Conservation (phyloP, 2,888 invertebrate genomes). For the Acanthacorydalis orientalis region DNA sequence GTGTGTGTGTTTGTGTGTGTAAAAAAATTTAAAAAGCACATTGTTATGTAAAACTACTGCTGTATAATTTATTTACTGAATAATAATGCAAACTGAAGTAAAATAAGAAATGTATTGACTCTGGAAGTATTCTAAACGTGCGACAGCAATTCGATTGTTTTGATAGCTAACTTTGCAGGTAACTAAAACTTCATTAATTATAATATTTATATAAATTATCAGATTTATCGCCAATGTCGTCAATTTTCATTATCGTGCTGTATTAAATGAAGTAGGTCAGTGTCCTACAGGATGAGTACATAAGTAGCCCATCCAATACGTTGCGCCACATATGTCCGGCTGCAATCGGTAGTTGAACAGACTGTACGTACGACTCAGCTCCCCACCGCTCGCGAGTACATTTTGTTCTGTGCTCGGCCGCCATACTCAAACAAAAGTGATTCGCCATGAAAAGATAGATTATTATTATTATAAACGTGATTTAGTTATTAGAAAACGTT, state of each 20-base stretch:
- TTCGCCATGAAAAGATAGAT: constrained; percentile 42
- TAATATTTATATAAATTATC: not conserved
- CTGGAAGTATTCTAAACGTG: too few species aligned
- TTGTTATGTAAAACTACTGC: too few species aligned
- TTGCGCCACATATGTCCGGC: constrained; percentile 8
- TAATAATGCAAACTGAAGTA: too few species aligned
- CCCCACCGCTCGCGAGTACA: constrained; percentile 24
- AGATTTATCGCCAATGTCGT: too few species aligned
- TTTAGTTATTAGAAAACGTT: constrained; percentile 2
- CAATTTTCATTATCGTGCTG: too few species aligned
- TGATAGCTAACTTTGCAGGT: not conserved
- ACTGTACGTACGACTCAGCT: constrained; percentile 1
- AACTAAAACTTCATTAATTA: not conserved
- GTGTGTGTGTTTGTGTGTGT: too few species aligned
- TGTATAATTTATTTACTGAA: too few species aligned
- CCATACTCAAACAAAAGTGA: constrained; percentile 54
- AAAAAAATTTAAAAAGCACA: too few species aligned
- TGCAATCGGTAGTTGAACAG: constrained; percentile 5
- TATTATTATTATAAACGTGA: constrained; percentile 33
- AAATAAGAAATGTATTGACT: too few species aligned
- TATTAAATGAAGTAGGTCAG: not conserved
- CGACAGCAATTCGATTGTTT: not conserved
- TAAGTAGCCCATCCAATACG: not conserved
- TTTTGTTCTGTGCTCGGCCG: constrained; percentile 32
- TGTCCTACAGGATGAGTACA: not conserved